A percentile compares a stretch with the other conserved stretches of the same genome.
Conservation (phyloP, 1,140 invertebrate species). For the Onthophagus taurus region DNA sequence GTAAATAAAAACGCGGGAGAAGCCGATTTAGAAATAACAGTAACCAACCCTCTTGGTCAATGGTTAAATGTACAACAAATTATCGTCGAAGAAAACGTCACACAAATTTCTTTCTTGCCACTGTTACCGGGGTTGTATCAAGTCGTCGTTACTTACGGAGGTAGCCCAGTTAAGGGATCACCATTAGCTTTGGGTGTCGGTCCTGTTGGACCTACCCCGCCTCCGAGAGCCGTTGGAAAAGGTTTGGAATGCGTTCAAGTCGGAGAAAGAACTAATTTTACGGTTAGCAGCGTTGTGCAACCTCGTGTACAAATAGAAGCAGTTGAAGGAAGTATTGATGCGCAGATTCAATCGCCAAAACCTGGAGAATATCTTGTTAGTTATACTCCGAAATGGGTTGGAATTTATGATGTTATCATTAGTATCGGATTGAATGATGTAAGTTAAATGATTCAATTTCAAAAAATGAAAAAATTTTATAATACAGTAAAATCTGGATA, state of each 20-base stretch:
- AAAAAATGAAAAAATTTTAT: slow-evolving; percentile 2
- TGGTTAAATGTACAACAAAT: slow-evolving; percentile 74
- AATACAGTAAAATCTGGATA: no score
- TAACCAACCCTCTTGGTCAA: slow-evolving; percentile 81
- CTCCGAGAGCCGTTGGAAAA: slow-evolving; percentile 47
- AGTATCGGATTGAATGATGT: slow-evolving; percentile 37
- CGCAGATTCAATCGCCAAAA: slow-evolving; percentile 34
- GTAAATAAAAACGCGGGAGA: slow-evolving; percentile 70
- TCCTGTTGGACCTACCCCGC: slow-evolving; percentile 34
- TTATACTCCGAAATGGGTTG: slow-evolving; percentile 60
- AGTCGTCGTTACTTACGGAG: slow-evolving; percentile 80
- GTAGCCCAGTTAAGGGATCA: slow-evolving; percentile 51
- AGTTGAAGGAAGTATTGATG: slow-evolving; percentile 34
- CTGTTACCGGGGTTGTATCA: slow-evolving; percentile 82
- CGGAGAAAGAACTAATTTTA: slow-evolving; percentile 63
- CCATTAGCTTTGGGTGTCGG: slow-evolving; percentile 50
- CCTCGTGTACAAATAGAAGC: slow-evolving; percentile 38
- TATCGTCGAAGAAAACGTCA: slow-evolving; percentile 59
- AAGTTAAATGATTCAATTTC: slow-evolving; percentile 17
- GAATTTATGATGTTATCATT: slow-evolving; percentile 58
- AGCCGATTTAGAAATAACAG: slow-evolving; percentile 81
- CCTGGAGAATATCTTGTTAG: slow-evolving; percentile 44
- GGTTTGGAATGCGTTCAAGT: slow-evolving; percentile 59
- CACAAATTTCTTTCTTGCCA: slow-evolving; percentile 77
- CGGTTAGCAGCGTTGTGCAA: slow-evolving; percentile 50